A percentile compares a stretch with the other conserved stretches of the same genome.
These are phyloP conservation scores for Prorops nasuta DNA, from an alignment of 1,140 invertebrate species.

Conservation along the genomic window DNA sequence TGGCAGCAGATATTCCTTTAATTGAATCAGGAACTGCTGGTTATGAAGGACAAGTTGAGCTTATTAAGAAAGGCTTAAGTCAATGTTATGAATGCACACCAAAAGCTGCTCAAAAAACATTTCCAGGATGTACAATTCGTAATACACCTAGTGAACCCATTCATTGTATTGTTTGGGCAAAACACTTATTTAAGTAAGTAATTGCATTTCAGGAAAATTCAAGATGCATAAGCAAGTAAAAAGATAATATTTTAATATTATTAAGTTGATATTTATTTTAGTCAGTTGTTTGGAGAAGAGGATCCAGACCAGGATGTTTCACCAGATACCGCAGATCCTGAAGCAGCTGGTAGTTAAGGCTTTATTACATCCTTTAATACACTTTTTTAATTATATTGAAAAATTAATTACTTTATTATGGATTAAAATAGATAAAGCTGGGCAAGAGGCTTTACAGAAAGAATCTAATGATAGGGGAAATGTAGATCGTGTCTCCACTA, in stretches of 20 bases:
- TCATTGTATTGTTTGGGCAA: constrained; percentile 99
- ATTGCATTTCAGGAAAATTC: constrained; percentile 7
- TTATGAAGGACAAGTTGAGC: constrained; percentile 90
- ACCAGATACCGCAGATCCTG: constrained; percentile 93
- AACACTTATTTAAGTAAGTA: constrained; percentile 95
- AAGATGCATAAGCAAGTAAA: neutral
- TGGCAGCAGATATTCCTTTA: constrained; percentile 89
- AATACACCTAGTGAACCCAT: constrained; percentile 99
- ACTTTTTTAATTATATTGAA: neutral
- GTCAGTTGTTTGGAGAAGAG: constrained; percentile 95
- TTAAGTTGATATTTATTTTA: constrained; percentile 45
- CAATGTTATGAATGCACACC: constrained; percentile 98
- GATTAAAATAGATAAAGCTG: constrained; percentile 55
- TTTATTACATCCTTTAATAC: neutral
- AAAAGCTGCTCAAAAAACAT: constrained; percentile 88
- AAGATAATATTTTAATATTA: constrained; percentile 4
- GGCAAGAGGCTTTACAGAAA: constrained; percentile 52
- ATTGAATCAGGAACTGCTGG: constrained; percentile 97
- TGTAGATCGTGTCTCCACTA: constrained; percentile 80
- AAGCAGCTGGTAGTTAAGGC: constrained; percentile 61
- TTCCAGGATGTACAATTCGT: constrained; percentile 96
- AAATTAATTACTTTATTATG: constrained; percentile 20
- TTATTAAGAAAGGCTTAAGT: constrained; percentile 84
- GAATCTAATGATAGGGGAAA: constrained; percentile 65
- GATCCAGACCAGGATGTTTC: constrained; percentile 98